These are phyloP conservation scores for Melinopterus prodromus DNA, from an alignment of 2,888 invertebrate species.

Conservation along the genomic window DNA sequence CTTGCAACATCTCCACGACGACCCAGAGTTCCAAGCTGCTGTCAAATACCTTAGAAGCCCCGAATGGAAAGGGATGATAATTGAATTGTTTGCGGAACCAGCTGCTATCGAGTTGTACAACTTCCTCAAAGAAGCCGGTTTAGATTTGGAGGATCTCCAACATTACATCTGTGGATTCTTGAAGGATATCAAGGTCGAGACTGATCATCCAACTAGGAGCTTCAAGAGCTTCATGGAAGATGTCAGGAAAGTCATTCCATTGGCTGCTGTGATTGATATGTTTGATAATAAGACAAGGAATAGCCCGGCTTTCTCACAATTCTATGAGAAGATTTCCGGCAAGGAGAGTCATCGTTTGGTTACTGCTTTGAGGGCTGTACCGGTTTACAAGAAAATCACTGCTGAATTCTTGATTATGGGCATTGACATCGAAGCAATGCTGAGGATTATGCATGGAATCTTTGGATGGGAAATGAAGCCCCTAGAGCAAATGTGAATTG, in stretches of 20 bases:
- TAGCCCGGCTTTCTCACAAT: constrained; percentile 44
- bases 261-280: constrained; percentile 41
- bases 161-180: constrained; percentile 27
- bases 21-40: constrained; percentile 43
- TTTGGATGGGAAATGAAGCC: constrained; percentile 42
- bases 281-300: constrained; percentile 44
- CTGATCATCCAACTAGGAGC: constrained; percentile 29
- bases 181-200: constrained; percentile 30
- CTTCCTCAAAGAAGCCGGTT: constrained; percentile 39
- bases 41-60: constrained; percentile 44
- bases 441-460: constrained; percentile 41
- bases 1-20: constrained; percentile 42
- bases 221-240: constrained; percentile 42
- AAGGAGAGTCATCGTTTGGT: constrained; percentile 42
- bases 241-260: constrained; percentile 43
- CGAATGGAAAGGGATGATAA: constrained; percentile 42
- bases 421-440: constrained; percentile 43
- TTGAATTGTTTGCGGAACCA: constrained; percentile 33
- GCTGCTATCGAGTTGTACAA: constrained; percentile 40
- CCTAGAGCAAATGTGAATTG: constrained; percentile 14
- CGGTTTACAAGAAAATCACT: constrained; percentile 42
- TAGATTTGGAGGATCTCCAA: constrained; percentile 34
- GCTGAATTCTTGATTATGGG: constrained; percentile 42
- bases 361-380: constrained; percentile 42
- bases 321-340: constrained; percentile 43